Evolutionary conservation across 2,113 vertebrate species (phyloP).

Genomic region (Paramormyrops kingsleyae): DNA sequence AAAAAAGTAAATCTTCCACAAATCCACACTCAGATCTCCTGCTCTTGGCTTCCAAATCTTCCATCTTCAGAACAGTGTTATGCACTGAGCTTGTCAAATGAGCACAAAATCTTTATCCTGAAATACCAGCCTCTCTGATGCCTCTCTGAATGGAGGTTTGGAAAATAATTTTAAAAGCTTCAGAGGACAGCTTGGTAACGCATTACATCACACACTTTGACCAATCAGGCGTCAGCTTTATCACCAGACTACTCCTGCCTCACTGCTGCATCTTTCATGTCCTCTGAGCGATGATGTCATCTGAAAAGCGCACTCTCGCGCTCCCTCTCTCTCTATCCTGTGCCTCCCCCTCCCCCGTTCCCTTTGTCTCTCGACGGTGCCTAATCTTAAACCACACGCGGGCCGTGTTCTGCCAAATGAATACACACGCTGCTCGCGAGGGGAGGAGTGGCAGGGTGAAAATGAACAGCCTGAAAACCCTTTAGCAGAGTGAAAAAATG

Average conservation of each 20-base stretch:
- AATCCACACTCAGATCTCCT: conserved; percentile 65
- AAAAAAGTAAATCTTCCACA: conserved; percentile 71
- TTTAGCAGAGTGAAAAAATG: background rate
- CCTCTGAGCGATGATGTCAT: conserved; percentile 66
- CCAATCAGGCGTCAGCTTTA: conserved; percentile 85
- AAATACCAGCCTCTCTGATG: conserved; percentile 47
- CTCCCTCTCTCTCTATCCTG: conserved; percentile 24
- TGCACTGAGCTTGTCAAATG: conserved; percentile 57
- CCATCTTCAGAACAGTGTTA: conserved; percentile 64
- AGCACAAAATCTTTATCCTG: conserved; percentile 34
- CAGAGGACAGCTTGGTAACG: conserved; percentile 84
- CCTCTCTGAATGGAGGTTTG: conserved; percentile 68
- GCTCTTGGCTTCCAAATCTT: conserved; percentile 69
- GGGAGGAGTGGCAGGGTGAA: background rate
- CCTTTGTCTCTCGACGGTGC: background rate
- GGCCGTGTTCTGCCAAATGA: background rate
- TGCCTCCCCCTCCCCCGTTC: conserved; percentile 2
- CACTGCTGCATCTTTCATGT: conserved; percentile 60
- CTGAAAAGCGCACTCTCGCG: conserved; percentile 28
- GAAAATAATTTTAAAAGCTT: conserved; percentile 76
- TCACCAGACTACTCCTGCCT: conserved; percentile 81
- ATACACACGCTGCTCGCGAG: background rate
- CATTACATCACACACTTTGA: conserved; percentile 94
- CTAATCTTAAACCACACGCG: background rate
- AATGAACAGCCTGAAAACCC: background rate